Conservation (phyloP, 1,140 invertebrate genomes). For the Belonocnema kinseyi region DNA sequence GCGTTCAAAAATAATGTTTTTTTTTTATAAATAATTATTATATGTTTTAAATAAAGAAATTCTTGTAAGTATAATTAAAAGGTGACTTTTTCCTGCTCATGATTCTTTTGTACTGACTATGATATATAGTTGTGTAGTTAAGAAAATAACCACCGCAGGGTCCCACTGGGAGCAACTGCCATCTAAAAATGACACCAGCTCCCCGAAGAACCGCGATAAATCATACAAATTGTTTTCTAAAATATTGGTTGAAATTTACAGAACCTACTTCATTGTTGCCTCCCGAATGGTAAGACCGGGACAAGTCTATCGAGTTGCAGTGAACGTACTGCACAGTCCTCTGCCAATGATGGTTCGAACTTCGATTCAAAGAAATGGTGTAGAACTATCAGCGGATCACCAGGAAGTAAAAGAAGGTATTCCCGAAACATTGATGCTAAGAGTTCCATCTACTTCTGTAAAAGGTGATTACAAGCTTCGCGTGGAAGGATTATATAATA, state of each 20-base stretch:
- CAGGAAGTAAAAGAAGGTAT: conserved; percentile 87
- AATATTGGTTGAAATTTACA: conserved; percentile 63
- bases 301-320: conserved; percentile 89
- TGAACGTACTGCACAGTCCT: conserved; percentile 84
- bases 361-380: conserved; percentile 90
- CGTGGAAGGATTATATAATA: conserved; percentile 92
- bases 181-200: too few relatives aligned
- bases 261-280: conserved; percentile 91
- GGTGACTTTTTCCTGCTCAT: background rate
- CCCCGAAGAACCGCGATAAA: too few relatives aligned
- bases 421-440: conserved; percentile 89
- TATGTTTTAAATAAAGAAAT: too few relatives aligned
- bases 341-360: conserved; percentile 87
- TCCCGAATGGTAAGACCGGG: conserved; percentile 90
- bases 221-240: background rate
- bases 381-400: conserved; percentile 87
- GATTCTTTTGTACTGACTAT: conserved; percentile 4
- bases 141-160: too few relatives aligned
- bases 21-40: too few relatives aligned
- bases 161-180: too few relatives aligned
- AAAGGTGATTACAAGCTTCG: conserved; percentile 89
- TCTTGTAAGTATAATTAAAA: too few relatives aligned
- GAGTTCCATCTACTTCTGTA: conserved; percentile 88
- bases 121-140: conserved; percentile 32
- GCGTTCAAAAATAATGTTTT: too few relatives aligned